phyloP scores from a whole-genome alignment of 2,797 vertebrate species.

The Basileuterus tristriatus region DNA sequence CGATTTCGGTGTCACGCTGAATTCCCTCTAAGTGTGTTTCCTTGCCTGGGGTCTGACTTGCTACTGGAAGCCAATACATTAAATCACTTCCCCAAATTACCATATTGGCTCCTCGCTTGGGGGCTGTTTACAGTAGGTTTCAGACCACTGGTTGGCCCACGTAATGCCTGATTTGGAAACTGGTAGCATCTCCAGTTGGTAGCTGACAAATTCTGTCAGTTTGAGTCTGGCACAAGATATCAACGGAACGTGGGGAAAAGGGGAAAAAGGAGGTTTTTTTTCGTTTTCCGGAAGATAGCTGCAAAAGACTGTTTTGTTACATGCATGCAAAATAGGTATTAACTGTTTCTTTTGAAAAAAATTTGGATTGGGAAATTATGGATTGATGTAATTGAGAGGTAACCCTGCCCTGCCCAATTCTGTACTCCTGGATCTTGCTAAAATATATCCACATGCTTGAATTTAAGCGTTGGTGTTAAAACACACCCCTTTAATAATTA shows the following conservation, averaged over 20 bases:
- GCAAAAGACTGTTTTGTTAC: not conserved
- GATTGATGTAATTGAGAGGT: not conserved
- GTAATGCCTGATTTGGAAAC: slow-evolving; percentile 58
- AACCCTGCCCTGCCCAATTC: not conserved
- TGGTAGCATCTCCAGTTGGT: slow-evolving; percentile 58
- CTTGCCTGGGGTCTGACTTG: slow-evolving; percentile 37
- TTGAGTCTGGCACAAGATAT: slow-evolving; percentile 44
- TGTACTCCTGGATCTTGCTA: not conserved
- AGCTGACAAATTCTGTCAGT: slow-evolving; percentile 60
- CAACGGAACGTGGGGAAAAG: not conserved
- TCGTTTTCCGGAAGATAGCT: not conserved
- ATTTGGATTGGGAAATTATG: not conserved
- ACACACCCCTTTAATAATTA: not conserved
- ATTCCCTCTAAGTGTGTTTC: slow-evolving; percentile 35
- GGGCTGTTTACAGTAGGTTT: slow-evolving; percentile 6
- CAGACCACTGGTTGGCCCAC: slow-evolving; percentile 55
- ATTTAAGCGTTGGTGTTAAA: not conserved
- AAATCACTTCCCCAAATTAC: slow-evolving; percentile 42
- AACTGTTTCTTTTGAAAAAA: not conserved
- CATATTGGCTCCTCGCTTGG: not conserved
- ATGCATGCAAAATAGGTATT: not conserved
- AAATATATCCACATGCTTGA: not conserved
- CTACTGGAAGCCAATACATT: slow-evolving; percentile 5
- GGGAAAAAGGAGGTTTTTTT: slow-evolving; percentile 14
- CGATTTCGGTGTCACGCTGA: not conserved